Percentiles rank a stretch among this genome's conserved stretches.
Evolutionary conservation across 2,888 invertebrate species (phyloP).

Genomic region (Melinaea menophilus): DNA sequence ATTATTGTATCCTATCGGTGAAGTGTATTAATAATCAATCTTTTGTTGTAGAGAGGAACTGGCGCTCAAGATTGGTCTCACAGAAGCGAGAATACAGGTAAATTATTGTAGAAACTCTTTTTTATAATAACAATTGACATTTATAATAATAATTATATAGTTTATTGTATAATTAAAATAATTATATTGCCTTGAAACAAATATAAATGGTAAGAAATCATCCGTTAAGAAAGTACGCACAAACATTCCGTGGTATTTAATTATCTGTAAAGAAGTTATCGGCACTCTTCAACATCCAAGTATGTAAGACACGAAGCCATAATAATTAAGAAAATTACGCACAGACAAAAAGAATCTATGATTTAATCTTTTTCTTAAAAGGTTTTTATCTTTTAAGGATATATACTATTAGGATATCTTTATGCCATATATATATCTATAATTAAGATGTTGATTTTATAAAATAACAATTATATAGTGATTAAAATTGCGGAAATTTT

Average conservation of each 20-base stretch:
- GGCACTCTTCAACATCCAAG: conserved; percentile 18
- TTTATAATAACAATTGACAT: not conserved
- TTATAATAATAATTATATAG: not conserved
- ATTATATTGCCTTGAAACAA: too few relatives aligned
- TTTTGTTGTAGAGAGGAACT: conserved; percentile 91
- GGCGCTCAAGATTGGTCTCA: conserved; percentile 95
- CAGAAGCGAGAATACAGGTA: conserved; percentile 97
- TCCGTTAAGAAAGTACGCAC: too few relatives aligned
- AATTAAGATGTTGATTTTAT: too few relatives aligned
- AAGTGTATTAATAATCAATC: conserved; percentile 13
- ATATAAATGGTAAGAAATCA: too few relatives aligned
- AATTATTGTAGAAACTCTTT: conserved; percentile 40
- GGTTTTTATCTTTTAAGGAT: too few relatives aligned
- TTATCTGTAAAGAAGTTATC: conserved; percentile 14
- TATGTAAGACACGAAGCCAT: conserved; percentile 7
- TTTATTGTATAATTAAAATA: too few relatives aligned
- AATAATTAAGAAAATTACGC: conserved; percentile 9
- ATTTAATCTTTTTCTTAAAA: not conserved
- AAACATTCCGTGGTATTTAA: not conserved
- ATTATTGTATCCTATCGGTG: not conserved
- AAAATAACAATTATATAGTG: not conserved
- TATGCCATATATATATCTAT: too few relatives aligned
- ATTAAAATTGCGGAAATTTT: conserved; percentile 2
- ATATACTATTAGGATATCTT: too few relatives aligned
- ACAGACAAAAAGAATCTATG: not conserved